Conservation (phyloP, 2,113 vertebrate species). For the Recurvirostra avosetta region DNA sequence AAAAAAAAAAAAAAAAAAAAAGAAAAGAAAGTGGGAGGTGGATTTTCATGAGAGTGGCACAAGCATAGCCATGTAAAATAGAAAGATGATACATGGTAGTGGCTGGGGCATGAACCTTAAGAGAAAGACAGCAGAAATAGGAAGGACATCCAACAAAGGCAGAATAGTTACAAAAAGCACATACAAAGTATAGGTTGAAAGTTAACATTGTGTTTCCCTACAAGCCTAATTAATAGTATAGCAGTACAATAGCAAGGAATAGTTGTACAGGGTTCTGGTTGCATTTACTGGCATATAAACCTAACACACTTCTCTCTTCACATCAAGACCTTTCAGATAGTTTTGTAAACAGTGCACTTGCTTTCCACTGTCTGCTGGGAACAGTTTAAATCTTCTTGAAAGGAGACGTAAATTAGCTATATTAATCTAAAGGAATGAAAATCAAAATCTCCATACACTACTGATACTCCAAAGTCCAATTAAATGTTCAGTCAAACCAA, state of each 20-base stretch:
- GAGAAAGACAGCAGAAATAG: not conserved
- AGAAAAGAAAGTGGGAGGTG: accelerated
- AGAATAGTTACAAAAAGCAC: not conserved
- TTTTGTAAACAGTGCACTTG: not conserved
- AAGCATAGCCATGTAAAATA: not conserved
- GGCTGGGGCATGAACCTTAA: not conserved
- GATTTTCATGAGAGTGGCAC: not conserved
- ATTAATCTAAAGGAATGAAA: slow-evolving; percentile 13
- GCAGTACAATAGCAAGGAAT: not conserved
- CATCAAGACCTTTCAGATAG: not conserved
- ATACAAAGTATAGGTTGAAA: not conserved
- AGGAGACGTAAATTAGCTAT: not conserved
- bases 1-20: not conserved
- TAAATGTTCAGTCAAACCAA: not conserved
- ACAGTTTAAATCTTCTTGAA: slow-evolving; percentile 8
- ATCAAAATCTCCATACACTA: not conserved
- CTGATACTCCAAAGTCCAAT: not conserved
- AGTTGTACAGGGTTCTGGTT: not conserved
- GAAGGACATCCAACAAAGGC: not conserved
- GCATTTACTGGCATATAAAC: not conserved
- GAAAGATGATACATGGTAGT: not conserved
- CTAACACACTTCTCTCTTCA: not conserved
- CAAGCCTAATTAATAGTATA: not conserved
- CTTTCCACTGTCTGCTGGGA: not conserved
- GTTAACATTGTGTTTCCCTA: not conserved